These are phyloP conservation scores for Drosophila jambulina DNA, from an alignment of 1,140 invertebrate genomes.

Conservation along the genomic window DNA sequence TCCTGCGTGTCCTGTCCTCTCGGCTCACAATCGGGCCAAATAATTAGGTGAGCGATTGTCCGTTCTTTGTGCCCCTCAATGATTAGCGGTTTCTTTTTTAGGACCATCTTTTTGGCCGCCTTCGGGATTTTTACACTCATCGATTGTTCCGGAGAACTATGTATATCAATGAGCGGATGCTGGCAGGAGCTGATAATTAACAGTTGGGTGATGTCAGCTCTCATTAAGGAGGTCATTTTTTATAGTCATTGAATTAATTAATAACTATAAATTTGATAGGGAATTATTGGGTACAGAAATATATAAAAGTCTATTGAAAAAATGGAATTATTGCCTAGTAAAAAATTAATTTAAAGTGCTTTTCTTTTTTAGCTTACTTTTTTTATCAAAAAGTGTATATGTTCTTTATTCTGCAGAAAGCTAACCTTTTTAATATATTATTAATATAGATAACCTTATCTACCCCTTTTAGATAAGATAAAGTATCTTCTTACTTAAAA, in stretches of 20 bases:
- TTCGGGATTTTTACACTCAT: conserved; percentile 4
- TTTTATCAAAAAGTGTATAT: too few species aligned
- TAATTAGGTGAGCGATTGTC: conserved; percentile 77
- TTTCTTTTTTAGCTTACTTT: too few species aligned
- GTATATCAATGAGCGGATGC: conserved; percentile 20
- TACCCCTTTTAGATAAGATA: too few species aligned
- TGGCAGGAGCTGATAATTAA: not conserved
- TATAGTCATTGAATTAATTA: not conserved
- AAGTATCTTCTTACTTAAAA: too few species aligned
- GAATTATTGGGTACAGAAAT: not conserved
- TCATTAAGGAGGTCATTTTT: not conserved
- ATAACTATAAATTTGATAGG: not conserved
- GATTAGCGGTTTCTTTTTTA: conserved; percentile 79
- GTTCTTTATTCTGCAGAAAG: too few species aligned
- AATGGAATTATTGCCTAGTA: too few species aligned
- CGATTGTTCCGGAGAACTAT: not conserved
- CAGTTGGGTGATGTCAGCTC: not conserved
- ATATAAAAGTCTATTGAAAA: too few species aligned
- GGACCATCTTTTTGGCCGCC: conserved; percentile 31
- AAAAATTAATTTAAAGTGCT: too few species aligned
- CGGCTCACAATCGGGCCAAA: conserved; percentile 68
- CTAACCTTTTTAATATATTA: too few species aligned
- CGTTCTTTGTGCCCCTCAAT: conserved; percentile 58
- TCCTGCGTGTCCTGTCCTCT: not conserved
- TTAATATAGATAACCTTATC: too few species aligned